Conservation (phyloP, 2,888 invertebrate species). For the Hydropsyche betteni region DNA sequence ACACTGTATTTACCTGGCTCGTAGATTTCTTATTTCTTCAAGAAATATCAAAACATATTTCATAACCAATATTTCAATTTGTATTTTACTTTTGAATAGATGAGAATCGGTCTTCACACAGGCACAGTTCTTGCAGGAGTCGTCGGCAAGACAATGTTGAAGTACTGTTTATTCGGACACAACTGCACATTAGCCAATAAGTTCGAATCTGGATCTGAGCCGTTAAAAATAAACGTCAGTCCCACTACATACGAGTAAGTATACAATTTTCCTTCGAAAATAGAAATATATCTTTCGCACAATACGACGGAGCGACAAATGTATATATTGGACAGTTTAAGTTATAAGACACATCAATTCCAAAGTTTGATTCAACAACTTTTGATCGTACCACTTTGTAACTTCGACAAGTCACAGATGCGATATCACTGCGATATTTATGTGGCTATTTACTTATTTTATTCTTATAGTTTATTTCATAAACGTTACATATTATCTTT, state of each 20-base stretch:
- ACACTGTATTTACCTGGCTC: too few species aligned
- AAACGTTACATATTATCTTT: too few species aligned
- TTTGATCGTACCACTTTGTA: too few species aligned
- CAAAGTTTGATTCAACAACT: too few species aligned
- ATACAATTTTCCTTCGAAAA: constrained; percentile 12
- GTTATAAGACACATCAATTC: not conserved
- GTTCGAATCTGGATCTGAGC: constrained; percentile 94
- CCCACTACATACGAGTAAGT: constrained; percentile 92
- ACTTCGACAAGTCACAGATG: too few species aligned
- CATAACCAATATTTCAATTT: too few species aligned
- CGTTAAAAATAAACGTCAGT: constrained; percentile 89
- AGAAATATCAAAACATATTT: too few species aligned
- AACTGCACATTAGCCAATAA: constrained; percentile 96
- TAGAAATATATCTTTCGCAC: not conserved
- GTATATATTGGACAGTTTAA: not conserved
- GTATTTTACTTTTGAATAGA: constrained; percentile 64
- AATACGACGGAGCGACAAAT: not conserved
- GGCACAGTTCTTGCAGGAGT: constrained; percentile 94
- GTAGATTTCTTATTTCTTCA: too few species aligned
- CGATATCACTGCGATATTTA: not conserved
- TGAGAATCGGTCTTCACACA: constrained; percentile 95
- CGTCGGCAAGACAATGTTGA: constrained; percentile 91
- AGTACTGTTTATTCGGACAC: constrained; percentile 95
- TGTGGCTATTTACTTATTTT: too few species aligned
- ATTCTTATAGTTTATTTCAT: too few species aligned